Evolutionary conservation across 2,113 vertebrate species (phyloP).

Genomic region (Ophiodon elongatus): DNA sequence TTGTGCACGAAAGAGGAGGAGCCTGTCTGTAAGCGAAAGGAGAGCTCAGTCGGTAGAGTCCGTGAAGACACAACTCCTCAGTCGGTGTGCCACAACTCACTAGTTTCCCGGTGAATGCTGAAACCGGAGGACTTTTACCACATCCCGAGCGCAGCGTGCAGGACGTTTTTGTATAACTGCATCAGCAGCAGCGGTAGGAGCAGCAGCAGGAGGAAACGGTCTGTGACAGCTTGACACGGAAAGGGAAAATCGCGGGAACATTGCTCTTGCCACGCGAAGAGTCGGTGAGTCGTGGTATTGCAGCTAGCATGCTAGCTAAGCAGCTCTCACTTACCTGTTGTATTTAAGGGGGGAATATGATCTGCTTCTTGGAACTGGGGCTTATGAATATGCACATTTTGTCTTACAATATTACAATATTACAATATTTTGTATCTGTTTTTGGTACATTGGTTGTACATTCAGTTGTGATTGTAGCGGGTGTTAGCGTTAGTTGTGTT

Average conservation of each 20-base stretch:
- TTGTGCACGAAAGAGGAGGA: slow-evolving; percentile 72
- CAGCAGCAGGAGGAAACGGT: slow-evolving; percentile 8
- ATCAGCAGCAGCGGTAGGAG: not conserved
- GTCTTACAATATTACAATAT: too few species aligned
- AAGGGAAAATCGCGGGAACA: slow-evolving; percentile 66
- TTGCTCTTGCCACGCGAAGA: slow-evolving; percentile 14
- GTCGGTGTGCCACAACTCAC: slow-evolving; percentile 44
- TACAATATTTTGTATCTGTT: not conserved
- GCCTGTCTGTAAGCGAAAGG: slow-evolving; percentile 30
- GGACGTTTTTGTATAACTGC: not conserved
- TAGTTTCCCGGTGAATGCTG: slow-evolving; percentile 31
- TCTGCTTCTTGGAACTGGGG: not conserved
- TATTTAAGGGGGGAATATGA: not conserved
- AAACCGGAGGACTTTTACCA: slow-evolving; percentile 2
- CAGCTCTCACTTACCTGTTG: not conserved
- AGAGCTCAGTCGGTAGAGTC: slow-evolving; percentile 29
- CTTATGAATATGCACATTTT: not conserved
- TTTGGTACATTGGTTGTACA: not conserved
- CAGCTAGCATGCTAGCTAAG: slow-evolving; percentile 62
- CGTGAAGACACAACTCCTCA: slow-evolving; percentile 10
- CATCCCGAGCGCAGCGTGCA: not conserved
- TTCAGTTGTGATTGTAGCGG: not conserved
- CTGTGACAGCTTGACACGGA: not conserved
- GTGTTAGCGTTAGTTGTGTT: not conserved
- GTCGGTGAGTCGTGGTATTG: slow-evolving; percentile 73